These are phyloP conservation scores for Capricornis sumatraensis DNA, from an alignment of 2,113 vertebrate species.

Conservation along the genomic window DNA sequence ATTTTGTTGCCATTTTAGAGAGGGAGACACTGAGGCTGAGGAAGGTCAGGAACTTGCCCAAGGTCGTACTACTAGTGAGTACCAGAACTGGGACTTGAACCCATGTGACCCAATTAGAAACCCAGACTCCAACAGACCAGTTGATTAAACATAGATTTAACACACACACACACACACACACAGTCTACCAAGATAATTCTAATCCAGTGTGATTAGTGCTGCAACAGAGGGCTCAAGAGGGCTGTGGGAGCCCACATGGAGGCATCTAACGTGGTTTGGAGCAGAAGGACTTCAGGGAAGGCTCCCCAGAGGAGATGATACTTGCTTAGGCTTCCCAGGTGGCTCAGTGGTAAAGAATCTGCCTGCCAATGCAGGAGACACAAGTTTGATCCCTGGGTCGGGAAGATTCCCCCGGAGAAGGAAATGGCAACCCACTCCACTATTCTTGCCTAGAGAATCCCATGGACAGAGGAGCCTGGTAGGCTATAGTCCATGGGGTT, in stretches of 20 bases:
- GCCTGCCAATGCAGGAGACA: not conserved
- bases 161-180: too few relatives aligned
- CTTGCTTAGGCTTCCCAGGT: not conserved
- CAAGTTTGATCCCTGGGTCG: not conserved
- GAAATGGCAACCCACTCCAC: not conserved
- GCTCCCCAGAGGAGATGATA: not conserved
- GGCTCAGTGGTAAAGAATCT: not conserved
- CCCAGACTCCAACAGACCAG: not conserved
- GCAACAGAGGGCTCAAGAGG: not conserved
- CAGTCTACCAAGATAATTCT: not conserved
- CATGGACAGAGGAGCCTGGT: not conserved
- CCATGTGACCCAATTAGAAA: not conserved
- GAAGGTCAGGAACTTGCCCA: not conserved
- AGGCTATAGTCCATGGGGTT: not conserved
- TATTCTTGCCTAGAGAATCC: not conserved
- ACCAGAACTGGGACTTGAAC: not conserved
- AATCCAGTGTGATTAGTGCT: not conserved
- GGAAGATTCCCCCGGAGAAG: not conserved
- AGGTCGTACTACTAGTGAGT: not conserved
- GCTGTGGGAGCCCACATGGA: not conserved
- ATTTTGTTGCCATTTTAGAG: not conserved
- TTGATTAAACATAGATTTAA: not conserved
- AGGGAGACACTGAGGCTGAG: not conserved
- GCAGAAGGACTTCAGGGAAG: not conserved
- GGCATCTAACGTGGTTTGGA: not conserved